Evolutionary conservation across 2,113 vertebrate species (phyloP).

Genomic region (Thomomys bottae): DNA sequence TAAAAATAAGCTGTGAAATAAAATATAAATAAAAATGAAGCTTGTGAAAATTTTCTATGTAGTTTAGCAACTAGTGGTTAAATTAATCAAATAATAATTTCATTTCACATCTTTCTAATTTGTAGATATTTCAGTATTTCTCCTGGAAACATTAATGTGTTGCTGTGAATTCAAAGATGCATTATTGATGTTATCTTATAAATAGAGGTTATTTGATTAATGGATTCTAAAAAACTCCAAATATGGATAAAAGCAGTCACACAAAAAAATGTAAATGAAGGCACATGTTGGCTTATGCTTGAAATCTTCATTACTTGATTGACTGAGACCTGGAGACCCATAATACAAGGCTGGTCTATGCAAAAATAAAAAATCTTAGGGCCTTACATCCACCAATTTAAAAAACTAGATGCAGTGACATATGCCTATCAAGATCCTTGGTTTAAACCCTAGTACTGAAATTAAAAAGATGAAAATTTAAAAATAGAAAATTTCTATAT

Average conservation of each 20-base stretch:
- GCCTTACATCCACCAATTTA: too few species aligned
- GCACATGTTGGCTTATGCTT: too few species aligned
- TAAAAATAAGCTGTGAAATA: too few species aligned
- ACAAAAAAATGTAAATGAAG: neutral
- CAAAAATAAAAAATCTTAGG: too few species aligned
- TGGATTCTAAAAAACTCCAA: neutral
- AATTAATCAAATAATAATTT: neutral
- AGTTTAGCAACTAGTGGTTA: neutral
- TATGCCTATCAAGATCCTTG: too few species aligned
- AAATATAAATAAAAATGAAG: neutral
- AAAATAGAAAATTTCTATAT: neutral
- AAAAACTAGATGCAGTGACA: too few species aligned
- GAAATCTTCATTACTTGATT: too few species aligned
- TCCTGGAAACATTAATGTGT: neutral
- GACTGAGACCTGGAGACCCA: too few species aligned
- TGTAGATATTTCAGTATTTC: neutral
- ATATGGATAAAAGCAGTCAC: neutral
- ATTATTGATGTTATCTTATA: neutral
- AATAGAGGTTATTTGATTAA: neutral
- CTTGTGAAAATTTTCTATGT: neutral
- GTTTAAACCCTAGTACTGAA: too few species aligned
- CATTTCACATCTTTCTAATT: neutral
- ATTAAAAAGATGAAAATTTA: neutral
- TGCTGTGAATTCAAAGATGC: neutral
- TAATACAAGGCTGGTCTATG: too few species aligned